Percentiles rank a stretch among this genome's conserved stretches.
Conservation (phyloP, 2,113 vertebrate species). For the Dolichallabes microphthalmus region DNA sequence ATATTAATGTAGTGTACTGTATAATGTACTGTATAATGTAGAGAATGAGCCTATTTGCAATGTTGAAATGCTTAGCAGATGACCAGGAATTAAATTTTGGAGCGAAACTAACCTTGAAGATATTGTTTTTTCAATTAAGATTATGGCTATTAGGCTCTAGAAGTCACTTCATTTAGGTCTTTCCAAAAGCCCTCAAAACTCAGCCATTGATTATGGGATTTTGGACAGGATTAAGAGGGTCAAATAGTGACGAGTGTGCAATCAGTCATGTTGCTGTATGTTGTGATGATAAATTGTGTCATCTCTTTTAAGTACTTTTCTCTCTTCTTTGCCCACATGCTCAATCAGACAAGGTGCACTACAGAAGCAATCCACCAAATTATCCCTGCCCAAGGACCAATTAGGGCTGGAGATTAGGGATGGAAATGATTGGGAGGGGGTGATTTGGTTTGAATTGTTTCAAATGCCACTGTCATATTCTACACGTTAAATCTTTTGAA, state of each 20-base stretch:
- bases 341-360: constrained; percentile 64
- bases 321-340: constrained; percentile 42
- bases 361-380: constrained; percentile 64
- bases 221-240: constrained; percentile 30
- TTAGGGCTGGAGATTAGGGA: constrained; percentile 50
- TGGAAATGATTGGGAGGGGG: constrained; percentile 42
- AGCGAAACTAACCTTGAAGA: neutral
- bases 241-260: constrained; percentile 37
- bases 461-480: constrained; percentile 7
- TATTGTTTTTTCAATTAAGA: neutral
- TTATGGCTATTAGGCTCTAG: neutral
- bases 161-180: constrained; percentile 25
- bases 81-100: neutral
- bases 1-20: neutral
- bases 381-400: constrained; percentile 64
- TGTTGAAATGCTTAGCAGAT: neutral
- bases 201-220: constrained; percentile 40
- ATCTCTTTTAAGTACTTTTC: constrained; percentile 32
- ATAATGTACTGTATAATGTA: neutral
- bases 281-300: constrained; percentile 37
- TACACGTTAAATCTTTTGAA: constrained; percentile 30
- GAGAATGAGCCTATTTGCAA: neutral
- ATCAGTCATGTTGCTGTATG: constrained; percentile 38
- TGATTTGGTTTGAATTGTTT: constrained; percentile 31
- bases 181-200: constrained; percentile 6